These are phyloP conservation scores for Choreutis nemorana DNA, from an alignment of 2,888 invertebrate genomes.

Conservation along the genomic window DNA sequence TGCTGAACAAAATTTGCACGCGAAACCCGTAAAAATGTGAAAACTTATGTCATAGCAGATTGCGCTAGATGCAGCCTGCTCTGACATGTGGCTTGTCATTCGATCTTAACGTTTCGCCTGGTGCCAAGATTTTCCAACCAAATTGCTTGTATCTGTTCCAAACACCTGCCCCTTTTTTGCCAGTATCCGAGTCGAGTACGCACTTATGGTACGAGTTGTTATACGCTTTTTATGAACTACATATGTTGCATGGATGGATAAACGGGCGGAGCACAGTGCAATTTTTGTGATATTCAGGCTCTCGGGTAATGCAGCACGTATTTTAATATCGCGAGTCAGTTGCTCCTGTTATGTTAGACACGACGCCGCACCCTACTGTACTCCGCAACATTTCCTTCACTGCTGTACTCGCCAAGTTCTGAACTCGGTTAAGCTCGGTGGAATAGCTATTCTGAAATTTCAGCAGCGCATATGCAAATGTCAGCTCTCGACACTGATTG, in stretches of 20 bases:
- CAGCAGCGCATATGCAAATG: conserved; percentile 63
- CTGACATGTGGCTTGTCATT: conserved; percentile 38
- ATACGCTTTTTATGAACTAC: conserved; percentile 24
- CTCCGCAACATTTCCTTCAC: conserved; percentile 37
- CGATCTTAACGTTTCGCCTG: conserved; percentile 20
- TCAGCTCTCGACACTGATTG: conserved; percentile 64
- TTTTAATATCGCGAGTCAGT: conserved; percentile 30
- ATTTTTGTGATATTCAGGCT: conserved; percentile 23
- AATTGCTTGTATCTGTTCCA: conserved; percentile 24
- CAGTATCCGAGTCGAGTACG: conserved; percentile 28
- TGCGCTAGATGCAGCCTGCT: no score
- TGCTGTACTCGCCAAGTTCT: conserved; percentile 47
- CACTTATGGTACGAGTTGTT: conserved; percentile 35
- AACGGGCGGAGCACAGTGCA: no score
- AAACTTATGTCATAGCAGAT: no score
- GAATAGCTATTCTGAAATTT: conserved; percentile 60
- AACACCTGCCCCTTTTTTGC: conserved; percentile 41
- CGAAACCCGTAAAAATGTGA: no score
- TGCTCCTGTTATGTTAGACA: conserved; percentile 32
- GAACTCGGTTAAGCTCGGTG: conserved; percentile 55
- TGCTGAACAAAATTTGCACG: no score
- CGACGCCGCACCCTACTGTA: conserved; percentile 33
- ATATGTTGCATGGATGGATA: no score
- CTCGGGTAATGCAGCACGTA: conserved; percentile 22
- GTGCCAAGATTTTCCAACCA: conserved; percentile 35